Percentiles rank a stretch among this genome's conserved stretches.
These are phyloP conservation scores for Sternotherus odoratus DNA, from an alignment of 2,797 vertebrate genomes.

Conservation along the genomic window DNA sequence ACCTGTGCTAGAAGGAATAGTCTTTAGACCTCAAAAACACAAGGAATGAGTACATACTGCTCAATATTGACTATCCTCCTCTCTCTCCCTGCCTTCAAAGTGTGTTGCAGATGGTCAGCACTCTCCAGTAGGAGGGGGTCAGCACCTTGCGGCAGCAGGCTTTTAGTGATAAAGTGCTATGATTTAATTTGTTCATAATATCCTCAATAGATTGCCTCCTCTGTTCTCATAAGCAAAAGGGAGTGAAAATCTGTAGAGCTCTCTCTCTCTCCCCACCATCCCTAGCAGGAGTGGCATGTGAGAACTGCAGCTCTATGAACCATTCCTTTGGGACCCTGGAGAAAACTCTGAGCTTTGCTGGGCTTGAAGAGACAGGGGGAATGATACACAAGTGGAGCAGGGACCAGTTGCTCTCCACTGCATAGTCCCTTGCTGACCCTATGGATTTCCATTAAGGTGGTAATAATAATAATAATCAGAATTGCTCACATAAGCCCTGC, in stretches of 20 bases:
- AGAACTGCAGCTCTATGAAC: background rate
- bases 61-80: background rate
- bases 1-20: background rate
- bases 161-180: background rate
- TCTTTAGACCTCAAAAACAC: background rate
- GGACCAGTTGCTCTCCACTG: background rate
- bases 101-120: background rate
- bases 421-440: background rate
- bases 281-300: background rate
- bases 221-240: background rate
- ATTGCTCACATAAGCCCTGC: fast-evolving
- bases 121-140: fast-evolving
- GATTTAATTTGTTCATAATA: background rate
- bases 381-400: background rate
- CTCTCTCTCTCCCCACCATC: background rate
- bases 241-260: background rate
- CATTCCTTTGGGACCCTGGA: background rate
- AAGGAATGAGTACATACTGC: fast-evolving
- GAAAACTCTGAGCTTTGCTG: background rate
- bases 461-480: background rate
- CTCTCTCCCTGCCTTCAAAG: fast-evolving
- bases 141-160: background rate
- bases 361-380: background rate
- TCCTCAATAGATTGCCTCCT: background rate
- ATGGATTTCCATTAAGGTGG: background rate